Percentiles rank a stretch among this genome's conserved stretches.
Conservation (phyloP, 2,888 invertebrate species). For the Hirtodrosophila alboralis region DNA sequence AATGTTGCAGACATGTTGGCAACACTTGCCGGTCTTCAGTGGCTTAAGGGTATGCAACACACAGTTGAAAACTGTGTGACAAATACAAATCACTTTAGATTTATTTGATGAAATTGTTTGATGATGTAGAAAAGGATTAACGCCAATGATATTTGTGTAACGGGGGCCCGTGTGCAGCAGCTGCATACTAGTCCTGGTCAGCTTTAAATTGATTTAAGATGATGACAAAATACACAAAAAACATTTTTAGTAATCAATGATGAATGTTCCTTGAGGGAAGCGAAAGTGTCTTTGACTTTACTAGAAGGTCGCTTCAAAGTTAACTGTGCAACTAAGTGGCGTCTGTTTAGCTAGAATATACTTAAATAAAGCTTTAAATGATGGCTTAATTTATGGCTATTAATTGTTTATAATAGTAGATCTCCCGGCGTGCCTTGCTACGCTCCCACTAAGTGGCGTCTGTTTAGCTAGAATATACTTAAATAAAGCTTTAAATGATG, state of each 20-base stretch:
- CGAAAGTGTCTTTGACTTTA: conserved; percentile 30
- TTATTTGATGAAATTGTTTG: conserved; percentile 80
- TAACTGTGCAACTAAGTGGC: conserved; percentile 11
- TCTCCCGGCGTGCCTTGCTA: too few relatives aligned
- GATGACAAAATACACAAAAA: too few relatives aligned
- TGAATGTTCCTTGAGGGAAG: conserved; percentile 37
- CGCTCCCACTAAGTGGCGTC: too few relatives aligned
- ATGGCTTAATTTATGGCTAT: too few relatives aligned
- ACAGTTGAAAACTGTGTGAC: conserved; percentile 73
- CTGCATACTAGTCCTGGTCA: conserved; percentile 15
- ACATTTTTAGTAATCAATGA: conserved; percentile 66
- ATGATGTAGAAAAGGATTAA: conserved; percentile 80
- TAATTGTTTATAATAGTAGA: too few relatives aligned
- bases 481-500: too few relatives aligned
- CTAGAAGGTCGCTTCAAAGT: conserved; percentile 49
- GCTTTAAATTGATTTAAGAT: conserved; percentile 59
- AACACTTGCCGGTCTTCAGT: conserved; percentile 28
- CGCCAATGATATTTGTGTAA: conserved; percentile 75
- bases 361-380: too few relatives aligned
- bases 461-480: too few relatives aligned
- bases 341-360: too few relatives aligned
- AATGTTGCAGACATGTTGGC: conserved; percentile 56
- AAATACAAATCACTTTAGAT: conserved; percentile 79
- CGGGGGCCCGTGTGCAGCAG: conserved; percentile 21
- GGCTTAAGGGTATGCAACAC: conserved; percentile 28